Percentiles rank a stretch among this genome's conserved stretches.
Conservation (phyloP, 2,888 invertebrate genomes). For the Temnothorax ravouxi region DNA sequence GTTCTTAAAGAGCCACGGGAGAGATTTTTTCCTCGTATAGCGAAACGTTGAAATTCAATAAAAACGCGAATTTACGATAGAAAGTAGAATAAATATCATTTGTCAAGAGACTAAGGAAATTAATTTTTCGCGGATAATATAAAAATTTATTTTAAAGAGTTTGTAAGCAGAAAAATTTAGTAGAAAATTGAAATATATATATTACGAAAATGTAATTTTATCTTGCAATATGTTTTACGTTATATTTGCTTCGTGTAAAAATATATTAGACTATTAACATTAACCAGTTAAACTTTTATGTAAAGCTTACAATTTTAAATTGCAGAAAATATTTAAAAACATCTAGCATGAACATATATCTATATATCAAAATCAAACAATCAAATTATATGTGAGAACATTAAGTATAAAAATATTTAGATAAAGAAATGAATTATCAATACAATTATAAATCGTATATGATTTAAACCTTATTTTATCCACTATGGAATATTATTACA, state of each 20-base stretch:
- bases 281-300: neutral
- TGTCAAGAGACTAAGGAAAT: constrained; percentile 1
- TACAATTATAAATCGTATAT: neutral
- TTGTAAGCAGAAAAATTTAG: neutral
- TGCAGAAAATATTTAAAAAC: neutral
- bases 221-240: neutral
- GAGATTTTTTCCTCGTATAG: neutral
- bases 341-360: neutral
- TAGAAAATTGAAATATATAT: neutral
- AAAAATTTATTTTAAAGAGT: constrained; percentile 27
- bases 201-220: constrained; percentile 2
- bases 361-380: too few relatives aligned
- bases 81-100: constrained; percentile 23
- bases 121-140: neutral
- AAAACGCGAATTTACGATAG: neutral
- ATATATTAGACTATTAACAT: constrained; percentile 7
- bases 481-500: neutral
- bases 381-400: neutral
- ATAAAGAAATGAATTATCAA: neutral
- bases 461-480: neutral
- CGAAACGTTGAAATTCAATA: constrained; percentile 42
- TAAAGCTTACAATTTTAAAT: neutral
- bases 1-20: constrained; percentile 29
- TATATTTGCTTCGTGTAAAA: neutral
- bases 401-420: neutral